These are phyloP conservation scores for Apodemia hepburni DNA, from an alignment of 2,888 invertebrate genomes.

Conservation along the genomic window DNA sequence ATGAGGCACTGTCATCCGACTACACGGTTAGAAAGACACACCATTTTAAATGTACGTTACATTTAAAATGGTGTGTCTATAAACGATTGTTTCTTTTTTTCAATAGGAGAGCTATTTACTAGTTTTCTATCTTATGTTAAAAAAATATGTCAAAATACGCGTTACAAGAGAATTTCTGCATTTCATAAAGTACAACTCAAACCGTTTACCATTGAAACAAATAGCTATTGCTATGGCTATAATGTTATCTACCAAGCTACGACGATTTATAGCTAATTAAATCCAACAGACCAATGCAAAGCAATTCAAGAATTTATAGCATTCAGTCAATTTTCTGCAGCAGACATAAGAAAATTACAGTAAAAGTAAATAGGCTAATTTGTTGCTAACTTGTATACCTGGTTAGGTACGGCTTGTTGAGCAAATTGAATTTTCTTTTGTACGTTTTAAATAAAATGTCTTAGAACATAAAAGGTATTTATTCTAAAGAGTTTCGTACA, in stretches of 20 bases:
- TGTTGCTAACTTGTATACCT: constrained; percentile 3
- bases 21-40: too few relatives aligned
- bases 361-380: constrained; percentile 12
- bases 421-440: constrained; percentile 5
- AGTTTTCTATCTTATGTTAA: too few relatives aligned
- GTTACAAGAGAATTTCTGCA: background rate
- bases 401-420: constrained; percentile 5
- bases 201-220: background rate
- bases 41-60: too few relatives aligned
- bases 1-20: too few relatives aligned
- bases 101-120: too few relatives aligned
- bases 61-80: too few relatives aligned
- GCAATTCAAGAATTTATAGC: constrained; percentile 10
- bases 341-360: constrained; percentile 21
- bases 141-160: too few relatives aligned
- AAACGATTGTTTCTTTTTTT: too few relatives aligned
- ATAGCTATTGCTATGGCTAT: background rate
- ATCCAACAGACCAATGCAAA: constrained; percentile 10
- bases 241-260: background rate
- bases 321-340: constrained; percentile 23
- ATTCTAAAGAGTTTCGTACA: background rate
- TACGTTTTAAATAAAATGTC: background rate
- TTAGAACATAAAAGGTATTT: background rate
- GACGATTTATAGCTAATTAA: constrained; percentile 1
- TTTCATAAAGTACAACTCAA: background rate